Base-by-base conservation (phyloP, 1,140 invertebrate species). In the Pseudomyrmex dendroicus region DNA sequence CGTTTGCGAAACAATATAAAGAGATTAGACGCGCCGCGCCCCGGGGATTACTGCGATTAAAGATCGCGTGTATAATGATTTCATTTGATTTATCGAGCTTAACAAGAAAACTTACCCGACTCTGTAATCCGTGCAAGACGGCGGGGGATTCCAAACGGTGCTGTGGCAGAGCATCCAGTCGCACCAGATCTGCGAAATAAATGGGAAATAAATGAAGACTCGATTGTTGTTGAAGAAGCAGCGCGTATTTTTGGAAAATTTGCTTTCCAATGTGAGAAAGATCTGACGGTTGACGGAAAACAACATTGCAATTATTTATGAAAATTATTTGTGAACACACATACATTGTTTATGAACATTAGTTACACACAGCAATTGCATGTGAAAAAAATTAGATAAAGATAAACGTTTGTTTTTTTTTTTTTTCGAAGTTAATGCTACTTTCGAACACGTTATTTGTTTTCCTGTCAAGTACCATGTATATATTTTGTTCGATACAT, bases 161-260 rank as follows among this genome's bases (percentile, higher is more conserved):
- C 96, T 96, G 91, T 98, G 97, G 91, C 97, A 97, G 61, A 98
- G 95, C 96, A 98, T 97, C 98, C 98, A 98, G 92, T 98, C 98
- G 91, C 97, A 97, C 97, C 97, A 98, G 82, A 97, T 96, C 96
- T 97, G 89, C 25, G 56, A 93, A 91, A 70, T 72, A 83, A 74
- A 63, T 44, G 52, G 15, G 5, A 64, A 2, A 76, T 52, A 63
- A 52, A 52, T 35, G 1, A 74, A 9, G 0, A 12, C 1, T 20
- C 15, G 1, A 22, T 52, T 35, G 5, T 35, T 10, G 4, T 48
- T 22, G 46, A 62, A 50, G 2, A 8, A 8, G 20, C 63, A 9
- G 8, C 2, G 46, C 13, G 7, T 76, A 76, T 35, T 82, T 63
- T 46, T 15, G 13, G 0, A 56, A 17, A 15, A 72, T 25, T 56